Percentiles rank a stretch among this genome's conserved stretches.
These are phyloP conservation scores for Oryzias woworae DNA, from an alignment of 2,113 vertebrate genomes.

Conservation along the genomic window DNA sequence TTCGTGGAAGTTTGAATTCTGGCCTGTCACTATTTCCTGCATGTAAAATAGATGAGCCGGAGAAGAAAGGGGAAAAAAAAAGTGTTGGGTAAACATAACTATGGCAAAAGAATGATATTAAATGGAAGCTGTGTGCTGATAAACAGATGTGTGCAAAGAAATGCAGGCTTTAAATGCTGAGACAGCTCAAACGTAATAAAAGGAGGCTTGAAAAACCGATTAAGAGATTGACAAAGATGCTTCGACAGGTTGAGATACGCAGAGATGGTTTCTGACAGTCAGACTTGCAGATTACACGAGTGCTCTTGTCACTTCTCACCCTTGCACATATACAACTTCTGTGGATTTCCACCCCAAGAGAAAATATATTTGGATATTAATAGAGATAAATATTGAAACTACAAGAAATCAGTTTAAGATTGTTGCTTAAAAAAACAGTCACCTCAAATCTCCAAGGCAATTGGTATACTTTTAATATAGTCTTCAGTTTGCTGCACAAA, in stretches of 20 bases:
- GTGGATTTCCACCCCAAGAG: not conserved
- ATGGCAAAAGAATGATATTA: not conserved
- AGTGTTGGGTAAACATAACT: not conserved
- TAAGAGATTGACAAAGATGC: slow-evolving; percentile 13
- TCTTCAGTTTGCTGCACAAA: too few relatives aligned
- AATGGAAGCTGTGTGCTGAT: not conserved
- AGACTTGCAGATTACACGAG: slow-evolving; percentile 8
- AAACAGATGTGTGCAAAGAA: not conserved
- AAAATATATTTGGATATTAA: not conserved
- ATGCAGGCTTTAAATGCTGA: not conserved
- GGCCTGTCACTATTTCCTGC: too few relatives aligned
- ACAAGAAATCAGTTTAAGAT: not conserved
- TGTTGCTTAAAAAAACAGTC: too few relatives aligned
- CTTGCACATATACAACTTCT: slow-evolving; percentile 2
- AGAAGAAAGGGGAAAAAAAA: not conserved
- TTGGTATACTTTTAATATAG: too few relatives aligned
- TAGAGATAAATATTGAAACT: slow-evolving; percentile 1
- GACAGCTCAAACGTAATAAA: not conserved
- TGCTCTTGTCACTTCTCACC: slow-evolving; percentile 14
- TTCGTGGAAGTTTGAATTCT: too few relatives aligned
- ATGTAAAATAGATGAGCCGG: not conserved
- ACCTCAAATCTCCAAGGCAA: too few relatives aligned
- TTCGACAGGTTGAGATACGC: slow-evolving; percentile 19
- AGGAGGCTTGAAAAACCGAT: not conserved
- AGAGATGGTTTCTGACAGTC: slow-evolving; percentile 16